Evolutionary conservation across 2,113 vertebrate species (phyloP).

Genomic region (Bothrops jararaca): DNA sequence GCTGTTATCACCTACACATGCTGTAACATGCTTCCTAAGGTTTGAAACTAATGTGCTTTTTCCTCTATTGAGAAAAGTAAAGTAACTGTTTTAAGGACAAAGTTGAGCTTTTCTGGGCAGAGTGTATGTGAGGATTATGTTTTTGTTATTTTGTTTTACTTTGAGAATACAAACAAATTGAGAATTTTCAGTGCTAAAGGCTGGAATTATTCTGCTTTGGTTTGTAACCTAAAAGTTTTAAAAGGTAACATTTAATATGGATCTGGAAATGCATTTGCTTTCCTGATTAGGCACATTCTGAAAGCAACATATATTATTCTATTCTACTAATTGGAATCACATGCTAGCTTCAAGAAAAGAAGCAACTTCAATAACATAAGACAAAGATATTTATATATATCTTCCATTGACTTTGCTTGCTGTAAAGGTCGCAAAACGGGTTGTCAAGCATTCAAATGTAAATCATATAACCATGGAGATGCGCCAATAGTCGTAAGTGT

Average conservation of each 20-base stretch:
- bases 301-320: not conserved
- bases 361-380: not conserved
- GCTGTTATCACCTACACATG: slow-evolving; percentile 33
- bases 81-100: not conserved
- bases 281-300: not conserved
- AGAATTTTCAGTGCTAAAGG: not conserved
- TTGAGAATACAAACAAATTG: not conserved
- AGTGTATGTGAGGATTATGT: not conserved
- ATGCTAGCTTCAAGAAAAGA: not conserved
- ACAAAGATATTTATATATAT: too few relatives aligned
- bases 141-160: not conserved
- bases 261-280: not conserved
- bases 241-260: not conserved
- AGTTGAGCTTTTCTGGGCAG: not conserved
- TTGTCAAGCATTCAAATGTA: not conserved
- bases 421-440: too few relatives aligned
- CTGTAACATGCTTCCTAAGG: slow-evolving; percentile 8
- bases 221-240: not conserved
- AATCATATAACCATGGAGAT: not conserved
- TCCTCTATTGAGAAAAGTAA: not conserved
- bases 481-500: not conserved
- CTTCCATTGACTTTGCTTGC: too few relatives aligned
- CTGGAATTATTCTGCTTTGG: not conserved
- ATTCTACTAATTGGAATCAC: not conserved
- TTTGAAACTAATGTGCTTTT: not conserved